Evolutionary conservation across 2,797 vertebrate species (phyloP).

Genomic region (Hypotaenidia okinawae): DNA sequence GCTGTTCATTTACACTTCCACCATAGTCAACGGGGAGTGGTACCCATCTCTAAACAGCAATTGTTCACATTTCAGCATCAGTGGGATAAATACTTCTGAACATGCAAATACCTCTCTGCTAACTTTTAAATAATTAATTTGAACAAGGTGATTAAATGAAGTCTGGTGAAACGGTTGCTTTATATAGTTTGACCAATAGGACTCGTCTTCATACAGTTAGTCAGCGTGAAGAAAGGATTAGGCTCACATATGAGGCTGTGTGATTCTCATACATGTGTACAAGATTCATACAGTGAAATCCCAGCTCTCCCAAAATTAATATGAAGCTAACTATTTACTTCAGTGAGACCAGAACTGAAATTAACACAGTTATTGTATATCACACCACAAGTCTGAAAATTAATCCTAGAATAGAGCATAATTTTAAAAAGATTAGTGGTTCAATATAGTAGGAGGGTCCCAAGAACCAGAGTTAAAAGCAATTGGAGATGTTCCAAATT

Average conservation of each 20-base stretch:
- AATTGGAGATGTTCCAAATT: neutral
- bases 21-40: rapidly evolving
- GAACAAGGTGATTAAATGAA: neutral
- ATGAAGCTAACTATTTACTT: neutral
- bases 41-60: neutral
- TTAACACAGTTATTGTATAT: neutral
- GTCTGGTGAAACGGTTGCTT: neutral
- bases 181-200: neutral
- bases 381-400: neutral
- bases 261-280: neutral
- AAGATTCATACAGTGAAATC: neutral
- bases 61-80: neutral
- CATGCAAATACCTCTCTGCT: rapidly evolving
- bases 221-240: neutral
- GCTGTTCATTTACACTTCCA: neutral
- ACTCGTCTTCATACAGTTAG: neutral
- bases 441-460: neutral
- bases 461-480: neutral
- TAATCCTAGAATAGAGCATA: neutral
- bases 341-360: neutral
- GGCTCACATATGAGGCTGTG: neutral
- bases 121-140: neutral
- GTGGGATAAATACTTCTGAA: neutral
- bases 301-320: neutral
- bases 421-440: neutral